Conservation (phyloP, 1,140 invertebrate species). For the Manduca sexta region DNA sequence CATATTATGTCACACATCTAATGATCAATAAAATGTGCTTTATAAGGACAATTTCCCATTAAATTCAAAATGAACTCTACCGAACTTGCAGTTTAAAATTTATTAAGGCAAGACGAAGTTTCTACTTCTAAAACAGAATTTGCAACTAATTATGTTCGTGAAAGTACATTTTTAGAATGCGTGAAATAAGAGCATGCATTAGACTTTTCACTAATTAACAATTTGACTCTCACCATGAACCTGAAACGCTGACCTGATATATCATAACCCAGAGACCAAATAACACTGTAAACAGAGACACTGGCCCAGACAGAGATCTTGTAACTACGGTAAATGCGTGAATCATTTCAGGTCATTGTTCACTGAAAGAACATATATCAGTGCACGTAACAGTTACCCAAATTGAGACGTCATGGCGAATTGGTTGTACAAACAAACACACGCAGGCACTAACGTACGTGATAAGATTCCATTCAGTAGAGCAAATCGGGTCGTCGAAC, state of each 20-base stretch:
- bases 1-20: too few relatives aligned
- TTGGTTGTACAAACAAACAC: conserved; percentile 49
- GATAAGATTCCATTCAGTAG: conserved; percentile 45
- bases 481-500: conserved; percentile 43
- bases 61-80: too few relatives aligned
- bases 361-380: conserved; percentile 22
- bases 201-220: too few relatives aligned
- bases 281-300: conserved; percentile 33
- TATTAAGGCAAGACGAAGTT: too few relatives aligned
- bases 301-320: conserved; percentile 30
- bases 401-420: conserved; percentile 58
- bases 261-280: conserved; percentile 32
- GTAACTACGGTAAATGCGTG: conserved; percentile 41
- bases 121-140: too few relatives aligned
- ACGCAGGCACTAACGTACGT: conserved; percentile 35
- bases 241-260: conserved; percentile 6
- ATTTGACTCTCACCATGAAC: too few relatives aligned
- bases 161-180: too few relatives aligned
- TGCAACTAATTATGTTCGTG: too few relatives aligned
- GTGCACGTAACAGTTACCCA: conserved; percentile 54
- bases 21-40: too few relatives aligned
- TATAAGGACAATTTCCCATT: too few relatives aligned
- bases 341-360: conserved; percentile 63
- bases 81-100: too few relatives aligned
- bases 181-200: too few relatives aligned